Evolutionary conservation across 2,797 vertebrate species (phyloP).

Genomic region (Vultur gryphus): DNA sequence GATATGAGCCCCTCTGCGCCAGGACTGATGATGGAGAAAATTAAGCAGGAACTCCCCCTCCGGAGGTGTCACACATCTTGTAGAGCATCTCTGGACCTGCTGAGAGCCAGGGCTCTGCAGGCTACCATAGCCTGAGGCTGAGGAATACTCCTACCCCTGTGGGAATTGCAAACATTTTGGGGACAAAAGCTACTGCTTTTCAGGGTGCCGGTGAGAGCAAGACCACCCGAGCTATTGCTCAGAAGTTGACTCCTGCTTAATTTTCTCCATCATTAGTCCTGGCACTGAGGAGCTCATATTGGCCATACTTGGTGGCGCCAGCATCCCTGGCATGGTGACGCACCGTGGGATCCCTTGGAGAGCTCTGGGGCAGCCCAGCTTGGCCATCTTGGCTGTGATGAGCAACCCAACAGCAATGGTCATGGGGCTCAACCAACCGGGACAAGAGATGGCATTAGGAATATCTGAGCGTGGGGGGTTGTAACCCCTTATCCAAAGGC

Average conservation of each 20-base stretch:
- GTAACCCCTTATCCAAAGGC: not conserved
- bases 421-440: not conserved
- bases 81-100: not conserved
- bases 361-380: not conserved
- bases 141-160: not conserved
- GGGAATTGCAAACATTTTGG: not conserved
- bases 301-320: not conserved
- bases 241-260: not conserved
- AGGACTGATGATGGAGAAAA: not conserved
- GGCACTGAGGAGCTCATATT: not conserved
- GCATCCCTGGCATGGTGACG: not conserved
- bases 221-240: not conserved
- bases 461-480: accelerated
- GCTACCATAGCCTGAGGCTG: not conserved
- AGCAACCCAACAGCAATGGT: not conserved
- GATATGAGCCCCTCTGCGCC: not conserved
- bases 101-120: not conserved
- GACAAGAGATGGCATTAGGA: not conserved
- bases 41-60: not conserved
- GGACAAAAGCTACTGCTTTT: not conserved
- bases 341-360: not conserved
- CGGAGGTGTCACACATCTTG: not conserved
- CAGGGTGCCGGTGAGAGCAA: not conserved
- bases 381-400: not conserved
- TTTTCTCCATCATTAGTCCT: not conserved